Conservation (phyloP, 2,888 invertebrate genomes). For the Fragum fragum region DNA sequence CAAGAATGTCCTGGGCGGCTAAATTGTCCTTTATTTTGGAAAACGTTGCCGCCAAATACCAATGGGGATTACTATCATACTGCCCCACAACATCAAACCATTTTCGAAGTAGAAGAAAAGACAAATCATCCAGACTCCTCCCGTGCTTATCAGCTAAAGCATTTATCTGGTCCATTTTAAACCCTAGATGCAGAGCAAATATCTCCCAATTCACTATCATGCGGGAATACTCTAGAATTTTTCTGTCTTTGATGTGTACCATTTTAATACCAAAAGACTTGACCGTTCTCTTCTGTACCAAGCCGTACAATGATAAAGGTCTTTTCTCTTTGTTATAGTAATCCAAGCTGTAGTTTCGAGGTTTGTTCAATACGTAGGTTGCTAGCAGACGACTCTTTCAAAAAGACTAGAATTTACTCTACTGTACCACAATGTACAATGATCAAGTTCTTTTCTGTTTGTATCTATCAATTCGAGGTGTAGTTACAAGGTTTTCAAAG, state of each 20-base stretch:
- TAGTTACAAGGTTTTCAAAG: too few species aligned
- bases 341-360: too few species aligned
- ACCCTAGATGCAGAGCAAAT: background rate
- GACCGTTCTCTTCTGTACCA: too few species aligned
- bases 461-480: too few species aligned
- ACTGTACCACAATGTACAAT: too few species aligned
- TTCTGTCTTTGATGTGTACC: background rate
- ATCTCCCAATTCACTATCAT: background rate
- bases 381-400: too few species aligned
- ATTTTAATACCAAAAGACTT: background rate
- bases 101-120: background rate
- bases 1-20: background rate
- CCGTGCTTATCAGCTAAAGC: background rate
- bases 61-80: background rate
- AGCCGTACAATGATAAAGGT: too few species aligned
- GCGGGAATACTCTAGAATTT: background rate
- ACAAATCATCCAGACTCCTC: background rate
- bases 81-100: conserved; percentile 8
- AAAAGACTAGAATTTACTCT: too few species aligned
- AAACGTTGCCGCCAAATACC: background rate
- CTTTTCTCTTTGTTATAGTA: too few species aligned
- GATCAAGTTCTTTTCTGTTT: too few species aligned
- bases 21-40: conserved; percentile 1
- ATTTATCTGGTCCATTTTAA: background rate
- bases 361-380: too few species aligned